Conservation (phyloP, 1,140 invertebrate species). For the Wiebesia pumilae region DNA sequence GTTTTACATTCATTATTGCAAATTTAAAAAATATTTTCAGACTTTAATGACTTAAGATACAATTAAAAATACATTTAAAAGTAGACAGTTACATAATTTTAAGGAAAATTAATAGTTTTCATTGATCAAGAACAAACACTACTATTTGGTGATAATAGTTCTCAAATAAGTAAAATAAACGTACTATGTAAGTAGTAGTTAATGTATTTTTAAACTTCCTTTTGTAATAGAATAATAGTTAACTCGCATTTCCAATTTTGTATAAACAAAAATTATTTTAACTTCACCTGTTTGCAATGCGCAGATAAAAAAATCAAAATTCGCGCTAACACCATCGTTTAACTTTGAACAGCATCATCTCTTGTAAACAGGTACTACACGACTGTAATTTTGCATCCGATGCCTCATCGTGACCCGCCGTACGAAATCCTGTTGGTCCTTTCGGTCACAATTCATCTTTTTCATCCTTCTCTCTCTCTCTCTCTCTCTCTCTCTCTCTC, state of each 20-base stretch:
- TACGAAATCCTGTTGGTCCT: slow-evolving; percentile 33
- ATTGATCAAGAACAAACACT: background rate
- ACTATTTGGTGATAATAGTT: background rate
- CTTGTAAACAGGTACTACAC: background rate
- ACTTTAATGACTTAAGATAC: background rate
- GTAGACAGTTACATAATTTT: background rate
- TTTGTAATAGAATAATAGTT: too few relatives aligned
- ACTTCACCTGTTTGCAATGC: slow-evolving; percentile 1
- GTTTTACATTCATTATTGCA: background rate
- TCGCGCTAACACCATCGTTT: background rate
- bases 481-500: background rate
- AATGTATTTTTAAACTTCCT: too few relatives aligned
- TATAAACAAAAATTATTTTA: background rate
- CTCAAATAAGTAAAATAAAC: background rate
- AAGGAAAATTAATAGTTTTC: background rate
- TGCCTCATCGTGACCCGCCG: background rate
- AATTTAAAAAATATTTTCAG: background rate
- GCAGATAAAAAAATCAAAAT: slow-evolving; percentile 13
- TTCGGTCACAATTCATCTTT: slow-evolving; percentile 4
- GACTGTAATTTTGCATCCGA: slow-evolving; percentile 10
- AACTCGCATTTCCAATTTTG: too few relatives aligned
- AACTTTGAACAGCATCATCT: background rate
- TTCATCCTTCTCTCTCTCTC: slow-evolving; percentile 1
- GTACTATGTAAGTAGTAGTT: background rate
- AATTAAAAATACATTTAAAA: background rate